Evolutionary conservation across 92 coral and sea anemone species (phyloP).

Genomic region (Virgularia gustaviana): DNA sequence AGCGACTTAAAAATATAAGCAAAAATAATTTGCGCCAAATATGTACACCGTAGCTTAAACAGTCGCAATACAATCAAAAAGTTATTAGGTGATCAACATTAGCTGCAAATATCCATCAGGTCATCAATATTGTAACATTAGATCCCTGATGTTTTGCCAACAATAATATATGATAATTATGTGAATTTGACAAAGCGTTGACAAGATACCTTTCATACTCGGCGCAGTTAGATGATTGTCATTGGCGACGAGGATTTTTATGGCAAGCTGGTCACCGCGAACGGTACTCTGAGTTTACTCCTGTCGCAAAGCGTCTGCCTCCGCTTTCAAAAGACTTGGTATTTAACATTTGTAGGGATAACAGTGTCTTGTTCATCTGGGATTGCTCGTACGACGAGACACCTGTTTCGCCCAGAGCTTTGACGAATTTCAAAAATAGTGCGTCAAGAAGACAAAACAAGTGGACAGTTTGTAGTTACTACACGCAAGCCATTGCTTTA

Average conservation of each 20-base stretch:
- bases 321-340: not conserved
- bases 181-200: conserved; percentile 25
- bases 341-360: not conserved
- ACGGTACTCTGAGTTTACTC: not conserved
- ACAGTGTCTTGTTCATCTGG: not conserved
- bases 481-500: too few species aligned
- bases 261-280: not conserved
- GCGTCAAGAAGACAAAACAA: too few species aligned
- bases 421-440: too few species aligned
- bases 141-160: conserved; percentile 4
- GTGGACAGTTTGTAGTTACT: too few species aligned
- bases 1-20: too few species aligned
- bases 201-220: conserved; percentile 19
- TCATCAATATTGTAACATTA: not conserved
- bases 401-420: too few species aligned
- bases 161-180: conserved; percentile 41
- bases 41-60: too few species aligned
- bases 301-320: not conserved
- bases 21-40: too few species aligned
- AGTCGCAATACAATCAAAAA: too few species aligned
- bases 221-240: conserved; percentile 8
- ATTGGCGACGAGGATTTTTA: not conserved
- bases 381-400: too few species aligned
- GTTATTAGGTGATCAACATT: too few species aligned
- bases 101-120: not conserved